Evolutionary conservation across 2,797 vertebrate genomes (phyloP).

Genomic region (Caiman crocodilus): DNA sequence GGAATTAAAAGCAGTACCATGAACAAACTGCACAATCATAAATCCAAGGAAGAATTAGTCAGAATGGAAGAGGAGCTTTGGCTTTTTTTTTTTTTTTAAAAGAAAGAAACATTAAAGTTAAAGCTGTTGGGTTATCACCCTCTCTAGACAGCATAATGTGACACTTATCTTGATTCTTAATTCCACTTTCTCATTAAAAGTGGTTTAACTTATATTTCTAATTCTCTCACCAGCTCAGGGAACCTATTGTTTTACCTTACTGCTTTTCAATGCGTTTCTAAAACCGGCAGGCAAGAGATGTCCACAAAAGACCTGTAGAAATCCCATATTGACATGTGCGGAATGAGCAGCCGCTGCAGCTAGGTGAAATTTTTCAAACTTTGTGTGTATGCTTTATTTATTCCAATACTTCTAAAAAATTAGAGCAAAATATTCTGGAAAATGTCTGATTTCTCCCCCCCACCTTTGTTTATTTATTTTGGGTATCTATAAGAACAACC

Average conservation of each 20-base stretch:
- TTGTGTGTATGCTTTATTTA: background rate
- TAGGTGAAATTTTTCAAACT: background rate
- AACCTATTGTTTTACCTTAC: background rate
- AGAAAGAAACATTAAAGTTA: background rate
- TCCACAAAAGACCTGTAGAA: background rate
- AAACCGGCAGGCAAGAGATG: background rate
- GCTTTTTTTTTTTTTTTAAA: no score
- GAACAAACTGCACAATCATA: background rate
- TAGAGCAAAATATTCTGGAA: background rate
- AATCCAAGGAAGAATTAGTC: background rate
- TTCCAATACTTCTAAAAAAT: background rate
- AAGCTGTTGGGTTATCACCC: background rate
- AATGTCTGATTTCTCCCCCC: background rate
- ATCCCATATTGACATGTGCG: background rate
- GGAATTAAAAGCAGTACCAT: background rate
- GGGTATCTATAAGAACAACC: background rate
- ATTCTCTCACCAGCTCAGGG: fast-evolving
- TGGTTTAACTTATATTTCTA: background rate
- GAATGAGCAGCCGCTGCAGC: background rate
- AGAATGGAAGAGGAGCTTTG: background rate
- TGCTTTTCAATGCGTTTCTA: background rate
- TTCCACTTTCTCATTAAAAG: background rate
- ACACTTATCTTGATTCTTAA: background rate
- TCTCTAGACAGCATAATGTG: background rate
- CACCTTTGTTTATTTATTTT: background rate